Percentiles rank a stretch among this genome's conserved stretches.
Conservation (phyloP, 1,140 invertebrate genomes). For the Aricia agestis region DNA sequence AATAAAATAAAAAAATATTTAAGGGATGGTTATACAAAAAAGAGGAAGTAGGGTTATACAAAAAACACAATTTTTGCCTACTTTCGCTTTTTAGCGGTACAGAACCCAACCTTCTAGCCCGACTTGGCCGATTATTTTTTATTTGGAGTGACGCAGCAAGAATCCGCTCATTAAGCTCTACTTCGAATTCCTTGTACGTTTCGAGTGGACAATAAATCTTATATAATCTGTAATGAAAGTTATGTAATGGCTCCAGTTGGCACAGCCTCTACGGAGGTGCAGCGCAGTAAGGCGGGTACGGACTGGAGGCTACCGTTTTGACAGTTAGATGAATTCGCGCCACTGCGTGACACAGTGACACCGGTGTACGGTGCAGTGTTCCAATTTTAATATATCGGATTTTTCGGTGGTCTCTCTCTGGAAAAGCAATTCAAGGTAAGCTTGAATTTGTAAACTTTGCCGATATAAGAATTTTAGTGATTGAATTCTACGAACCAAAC, state of each 20-base stretch:
- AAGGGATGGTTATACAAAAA: too few relatives aligned
- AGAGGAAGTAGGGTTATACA: too few relatives aligned
- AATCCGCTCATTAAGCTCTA: background rate
- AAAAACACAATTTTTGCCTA: too few relatives aligned
- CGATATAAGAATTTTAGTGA: too few relatives aligned
- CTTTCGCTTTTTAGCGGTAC: too few relatives aligned
- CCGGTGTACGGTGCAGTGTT: background rate
- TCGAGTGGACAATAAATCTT: background rate
- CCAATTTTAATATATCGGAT: background rate
- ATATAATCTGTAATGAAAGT: slow-evolving; percentile 12
- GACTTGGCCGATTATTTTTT: too few relatives aligned
- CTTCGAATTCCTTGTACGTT: background rate
- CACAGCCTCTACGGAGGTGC: background rate
- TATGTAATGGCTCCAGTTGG: background rate
- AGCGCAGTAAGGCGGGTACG: background rate
- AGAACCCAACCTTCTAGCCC: too few relatives aligned
- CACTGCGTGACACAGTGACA: background rate
- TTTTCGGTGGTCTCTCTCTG: background rate
- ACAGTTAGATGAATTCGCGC: slow-evolving; percentile 10
- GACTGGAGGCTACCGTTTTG: background rate
- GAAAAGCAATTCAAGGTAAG: background rate
- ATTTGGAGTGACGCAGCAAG: too few relatives aligned
- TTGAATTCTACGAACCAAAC: too few relatives aligned
- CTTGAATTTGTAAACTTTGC: background rate
- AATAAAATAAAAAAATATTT: too few relatives aligned